Conservation (phyloP, 2,113 vertebrate genomes). For the Halcyon malimbica region DNA sequence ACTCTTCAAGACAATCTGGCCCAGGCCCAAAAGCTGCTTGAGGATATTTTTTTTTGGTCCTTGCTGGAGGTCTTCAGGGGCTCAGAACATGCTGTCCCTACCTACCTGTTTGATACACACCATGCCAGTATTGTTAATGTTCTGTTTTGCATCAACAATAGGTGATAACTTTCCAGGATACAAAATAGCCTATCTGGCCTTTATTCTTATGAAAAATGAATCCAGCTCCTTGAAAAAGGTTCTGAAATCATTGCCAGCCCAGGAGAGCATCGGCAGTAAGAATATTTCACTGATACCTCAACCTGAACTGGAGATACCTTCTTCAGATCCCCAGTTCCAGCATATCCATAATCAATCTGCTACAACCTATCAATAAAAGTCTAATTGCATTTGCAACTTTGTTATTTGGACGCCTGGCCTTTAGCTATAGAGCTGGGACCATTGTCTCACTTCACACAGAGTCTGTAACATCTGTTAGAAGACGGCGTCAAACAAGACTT, state of each 20-base stretch:
- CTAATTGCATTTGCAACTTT: background rate
- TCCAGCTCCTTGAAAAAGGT: background rate
- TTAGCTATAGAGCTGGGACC: background rate
- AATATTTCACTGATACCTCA: background rate
- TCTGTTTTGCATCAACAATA: background rate
- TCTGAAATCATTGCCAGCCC: background rate
- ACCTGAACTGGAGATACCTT: background rate
- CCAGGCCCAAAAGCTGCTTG: background rate
- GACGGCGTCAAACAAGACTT: background rate
- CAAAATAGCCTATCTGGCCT: background rate
- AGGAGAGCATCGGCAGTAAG: background rate
- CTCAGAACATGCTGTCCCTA: background rate
- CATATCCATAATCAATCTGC: background rate
- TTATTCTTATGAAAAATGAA: background rate
- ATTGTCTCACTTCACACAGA: background rate
- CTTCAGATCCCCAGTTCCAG: background rate
- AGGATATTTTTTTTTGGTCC: background rate
- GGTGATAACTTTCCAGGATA: background rate
- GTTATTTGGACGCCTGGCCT: background rate
- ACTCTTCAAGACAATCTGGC: background rate
- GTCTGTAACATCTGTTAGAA: background rate
- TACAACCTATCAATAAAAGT: background rate
- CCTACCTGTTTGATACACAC: background rate
- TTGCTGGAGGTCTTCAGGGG: background rate
- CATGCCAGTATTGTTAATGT: background rate